Evolutionary conservation across 2,797 vertebrate genomes (phyloP).

Genomic region (Clarias pachynema): DNA sequence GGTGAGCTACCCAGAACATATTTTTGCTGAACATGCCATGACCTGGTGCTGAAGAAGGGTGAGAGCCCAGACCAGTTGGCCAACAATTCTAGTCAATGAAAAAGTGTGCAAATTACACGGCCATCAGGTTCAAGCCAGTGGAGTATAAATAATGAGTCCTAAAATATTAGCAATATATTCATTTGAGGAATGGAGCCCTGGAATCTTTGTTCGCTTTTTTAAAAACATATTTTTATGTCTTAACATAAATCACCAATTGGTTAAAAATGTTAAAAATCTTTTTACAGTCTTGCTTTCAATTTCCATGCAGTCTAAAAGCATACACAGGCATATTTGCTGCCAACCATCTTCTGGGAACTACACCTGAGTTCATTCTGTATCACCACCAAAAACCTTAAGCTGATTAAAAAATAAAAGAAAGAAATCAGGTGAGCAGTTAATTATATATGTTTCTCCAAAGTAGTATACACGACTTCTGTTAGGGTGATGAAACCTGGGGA

Average conservation of each 20-base stretch:
- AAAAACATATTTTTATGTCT: constrained; percentile 57
- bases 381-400: background rate
- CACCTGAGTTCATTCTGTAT: constrained; percentile 14
- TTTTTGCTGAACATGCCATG: constrained; percentile 49
- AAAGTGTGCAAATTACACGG: constrained; percentile 57
- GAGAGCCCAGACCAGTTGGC: constrained; percentile 43
- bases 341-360: constrained; percentile 12
- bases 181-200: constrained; percentile 56
- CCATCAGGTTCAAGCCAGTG: constrained; percentile 60
- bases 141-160: constrained; percentile 59
- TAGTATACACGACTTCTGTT: background rate
- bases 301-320: constrained; percentile 47
- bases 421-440: no score
- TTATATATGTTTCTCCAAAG: background rate
- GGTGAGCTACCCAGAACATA: constrained; percentile 36
- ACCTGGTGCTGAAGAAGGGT: constrained; percentile 27
- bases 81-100: constrained; percentile 53
- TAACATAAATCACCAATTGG: constrained; percentile 55
- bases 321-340: constrained; percentile 24
- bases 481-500: background rate
- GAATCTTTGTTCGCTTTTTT: constrained; percentile 45
- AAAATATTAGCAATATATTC: constrained; percentile 61
- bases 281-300: constrained; percentile 51
- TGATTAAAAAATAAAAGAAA: background rate
- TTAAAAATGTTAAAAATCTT: constrained; percentile 56